A percentile compares a stretch with the other conserved stretches of the same genome.
Evolutionary conservation across 2,888 invertebrate species (phyloP).

Genomic region (Thereva unica): DNA sequence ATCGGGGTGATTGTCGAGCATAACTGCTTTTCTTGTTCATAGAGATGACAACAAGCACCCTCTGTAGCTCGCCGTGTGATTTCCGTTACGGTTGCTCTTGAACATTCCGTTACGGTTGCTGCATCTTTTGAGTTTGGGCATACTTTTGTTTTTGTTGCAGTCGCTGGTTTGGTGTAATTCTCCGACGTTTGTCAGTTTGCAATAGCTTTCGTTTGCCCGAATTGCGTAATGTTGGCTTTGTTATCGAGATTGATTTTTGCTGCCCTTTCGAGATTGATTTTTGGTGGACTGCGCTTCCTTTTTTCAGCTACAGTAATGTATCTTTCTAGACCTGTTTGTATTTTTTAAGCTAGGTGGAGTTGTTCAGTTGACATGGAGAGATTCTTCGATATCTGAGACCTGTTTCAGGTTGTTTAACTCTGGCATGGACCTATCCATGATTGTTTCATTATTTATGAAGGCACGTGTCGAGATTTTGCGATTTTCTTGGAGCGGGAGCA

Average conservation of each 20-base stretch:
- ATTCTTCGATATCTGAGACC: too few relatives aligned
- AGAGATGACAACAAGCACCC: slow-evolving; percentile 4
- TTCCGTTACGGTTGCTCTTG: slow-evolving; percentile 9
- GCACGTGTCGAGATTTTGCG: too few relatives aligned
- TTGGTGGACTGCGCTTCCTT: slow-evolving; percentile 2
- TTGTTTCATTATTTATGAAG: too few relatives aligned
- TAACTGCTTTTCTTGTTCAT: slow-evolving; percentile 4
- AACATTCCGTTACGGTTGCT: too few relatives aligned
- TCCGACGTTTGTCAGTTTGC: slow-evolving; percentile 5
- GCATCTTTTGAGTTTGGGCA: slow-evolving; percentile 10
- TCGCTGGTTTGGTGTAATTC: slow-evolving; percentile 3
- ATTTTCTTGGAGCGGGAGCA: too few relatives aligned
- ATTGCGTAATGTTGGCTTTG: not conserved
- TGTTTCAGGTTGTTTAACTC: too few relatives aligned
- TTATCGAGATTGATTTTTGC: slow-evolving; percentile 1
- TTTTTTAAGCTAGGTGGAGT: too few relatives aligned
- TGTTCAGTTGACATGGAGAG: too few relatives aligned
- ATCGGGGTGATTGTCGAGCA: not conserved
- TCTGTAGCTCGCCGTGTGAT: slow-evolving; percentile 11
- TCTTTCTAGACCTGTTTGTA: slow-evolving; percentile 12
- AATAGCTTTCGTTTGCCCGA: not conserved
- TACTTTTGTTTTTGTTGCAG: slow-evolving; percentile 10
- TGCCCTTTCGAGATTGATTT: not conserved
- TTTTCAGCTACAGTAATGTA: slow-evolving; percentile 8
- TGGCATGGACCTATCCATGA: too few relatives aligned